Evolutionary conservation across 2,888 invertebrate genomes (phyloP), one percentile per base, ranked within the genome.

Genomic region (Drepanosiphum platanoidis): DNA sequence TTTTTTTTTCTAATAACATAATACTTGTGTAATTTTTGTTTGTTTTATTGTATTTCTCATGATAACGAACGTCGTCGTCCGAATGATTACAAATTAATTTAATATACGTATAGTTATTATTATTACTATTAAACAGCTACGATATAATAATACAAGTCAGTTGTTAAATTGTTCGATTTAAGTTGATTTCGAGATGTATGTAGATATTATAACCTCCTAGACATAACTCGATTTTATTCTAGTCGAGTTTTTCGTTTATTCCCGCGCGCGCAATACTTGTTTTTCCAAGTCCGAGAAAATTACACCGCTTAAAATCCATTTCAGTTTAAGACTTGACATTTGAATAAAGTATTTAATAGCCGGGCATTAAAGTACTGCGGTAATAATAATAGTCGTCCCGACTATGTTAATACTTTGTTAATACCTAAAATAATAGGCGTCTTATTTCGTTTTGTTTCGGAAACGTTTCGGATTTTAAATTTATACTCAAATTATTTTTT

Each of bases 181-280:
- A 22, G 52, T 52, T 52, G 15, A 52, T 18, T 22, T n/a, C n/a
- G n/a, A n/a, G n/a, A n/a, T 52, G 22, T 52, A 52, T n/a, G n/a
- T n/a, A n/a, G n/a, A n/a, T n/a, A n/a, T n/a, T n/a, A n/a, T n/a
- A 2, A 18, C 5, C 18, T 46, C 18, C 13, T 8, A 46, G 46
- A 52, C 15, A 42, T 42, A 42, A 52, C 1, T 46, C 42, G 42
- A 72, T 27, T 27, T 46, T 46, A 72, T 72, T 30, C 30, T 36
- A 27, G 39, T 27, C 42, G 27, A 72, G 71, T 72, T 72, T 72
- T n/a, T n/a, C n/a, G n/a, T n/a, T 72, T 72, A 72, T 30, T 72
- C 27, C 30, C 9, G 39, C 27, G 1, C 42, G 42, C 30, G 30
- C 15, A 27, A 75, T 34, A n/a, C 22, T 58, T 52, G 11, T 74